These are phyloP conservation scores for Dendrocopos noguchii DNA, from an alignment of 2,113 vertebrate genomes.

Conservation along the genomic window DNA sequence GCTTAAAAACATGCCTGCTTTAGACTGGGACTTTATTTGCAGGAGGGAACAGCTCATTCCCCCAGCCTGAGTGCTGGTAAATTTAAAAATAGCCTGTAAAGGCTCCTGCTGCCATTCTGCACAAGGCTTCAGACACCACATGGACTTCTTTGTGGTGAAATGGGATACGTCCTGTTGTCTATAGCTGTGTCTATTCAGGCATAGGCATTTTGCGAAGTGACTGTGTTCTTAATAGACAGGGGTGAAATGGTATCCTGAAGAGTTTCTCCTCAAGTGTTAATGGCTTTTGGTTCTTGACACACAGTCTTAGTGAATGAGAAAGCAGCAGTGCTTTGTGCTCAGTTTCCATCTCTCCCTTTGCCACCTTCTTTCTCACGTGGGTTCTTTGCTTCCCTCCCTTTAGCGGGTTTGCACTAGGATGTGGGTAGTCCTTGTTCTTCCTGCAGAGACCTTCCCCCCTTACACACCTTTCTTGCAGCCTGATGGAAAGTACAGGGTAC, in stretches of 20 bases:
- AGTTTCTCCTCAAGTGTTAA: not conserved
- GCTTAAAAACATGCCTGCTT: constrained; percentile 19
- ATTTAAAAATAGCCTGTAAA: not conserved
- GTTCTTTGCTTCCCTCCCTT: not conserved
- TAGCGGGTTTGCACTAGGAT: not conserved
- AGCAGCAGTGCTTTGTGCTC: not conserved
- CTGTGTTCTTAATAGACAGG: not conserved
- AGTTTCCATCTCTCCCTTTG: not conserved
- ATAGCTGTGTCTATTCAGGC: not conserved
- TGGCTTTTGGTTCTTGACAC: not conserved
- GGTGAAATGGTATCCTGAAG: not conserved
- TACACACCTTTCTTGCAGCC: not conserved
- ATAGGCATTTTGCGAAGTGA: not conserved
- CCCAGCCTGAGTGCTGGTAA: not conserved
- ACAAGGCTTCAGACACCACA: not conserved
- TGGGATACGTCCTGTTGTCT: not conserved
- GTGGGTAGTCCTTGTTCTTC: not conserved
- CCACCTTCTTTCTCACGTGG: not conserved
- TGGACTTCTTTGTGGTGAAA: not conserved
- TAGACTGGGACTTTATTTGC: not conserved
- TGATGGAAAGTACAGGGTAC: not conserved
- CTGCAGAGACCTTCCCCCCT: not conserved
- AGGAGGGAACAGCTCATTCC: not conserved
- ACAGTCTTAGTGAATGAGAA: not conserved
- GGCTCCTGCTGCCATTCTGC: not conserved